Percentiles rank a stretch among this genome's conserved stretches.
phyloP scores from a whole-genome alignment of 2,888 invertebrate species.

The Acanthosepion pharaonis region DNA sequence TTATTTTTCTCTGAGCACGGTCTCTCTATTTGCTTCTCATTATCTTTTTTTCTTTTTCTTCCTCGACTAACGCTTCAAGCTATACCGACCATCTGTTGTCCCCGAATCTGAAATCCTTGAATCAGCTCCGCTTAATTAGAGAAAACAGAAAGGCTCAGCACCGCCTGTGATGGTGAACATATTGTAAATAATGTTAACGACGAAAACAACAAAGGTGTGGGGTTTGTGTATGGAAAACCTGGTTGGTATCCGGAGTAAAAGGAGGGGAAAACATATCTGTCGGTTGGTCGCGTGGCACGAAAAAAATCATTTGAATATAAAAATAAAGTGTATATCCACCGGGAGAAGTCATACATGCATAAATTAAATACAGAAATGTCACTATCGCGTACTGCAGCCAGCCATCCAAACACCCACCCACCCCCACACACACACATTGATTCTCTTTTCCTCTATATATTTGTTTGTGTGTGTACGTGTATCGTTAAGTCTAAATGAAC shows the following conservation, averaged over 20 bases:
- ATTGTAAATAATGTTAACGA: constrained; percentile 23
- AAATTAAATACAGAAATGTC: background rate
- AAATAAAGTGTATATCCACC: background rate
- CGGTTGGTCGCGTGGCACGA: constrained; percentile 3
- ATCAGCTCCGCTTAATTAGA: constrained; percentile 5
- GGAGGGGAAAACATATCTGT: background rate
- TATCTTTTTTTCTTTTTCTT: background rate
- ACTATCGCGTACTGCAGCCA: background rate
- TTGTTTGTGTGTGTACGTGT: too few species aligned
- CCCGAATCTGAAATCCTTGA: background rate
- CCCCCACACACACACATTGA: background rate
- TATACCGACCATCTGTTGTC: constrained; percentile 33
- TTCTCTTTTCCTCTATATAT: too few species aligned
- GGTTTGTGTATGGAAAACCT: background rate
- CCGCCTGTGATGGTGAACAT: background rate
- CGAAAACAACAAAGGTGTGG: background rate
- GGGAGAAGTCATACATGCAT: background rate
- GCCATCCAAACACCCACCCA: too few species aligned
- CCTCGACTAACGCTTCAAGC: background rate
- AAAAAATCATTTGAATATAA: background rate
- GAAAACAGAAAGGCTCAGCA: background rate
- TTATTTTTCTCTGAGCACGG: background rate
- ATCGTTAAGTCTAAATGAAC: background rate
- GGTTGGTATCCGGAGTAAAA: background rate
- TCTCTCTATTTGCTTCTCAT: background rate